A percentile compares a stretch with the other conserved stretches of the same genome.
phyloP scores from a whole-genome alignment of 2,797 vertebrate species.

The Silurus aristotelis region DNA sequence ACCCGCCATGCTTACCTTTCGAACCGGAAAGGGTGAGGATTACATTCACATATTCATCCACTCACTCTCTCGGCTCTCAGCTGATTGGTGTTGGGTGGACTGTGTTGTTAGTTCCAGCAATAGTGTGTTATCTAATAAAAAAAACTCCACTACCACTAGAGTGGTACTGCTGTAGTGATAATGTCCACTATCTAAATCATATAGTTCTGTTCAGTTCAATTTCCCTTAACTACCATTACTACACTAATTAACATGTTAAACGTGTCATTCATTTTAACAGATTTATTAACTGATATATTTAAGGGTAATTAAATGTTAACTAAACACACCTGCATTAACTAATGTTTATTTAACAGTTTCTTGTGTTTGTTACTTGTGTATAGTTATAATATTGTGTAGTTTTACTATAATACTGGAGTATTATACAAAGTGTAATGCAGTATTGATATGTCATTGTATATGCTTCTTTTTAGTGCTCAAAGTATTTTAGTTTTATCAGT shows the following conservation, averaged over 20 bases:
- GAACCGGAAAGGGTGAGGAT: constrained; percentile 90
- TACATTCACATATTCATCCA: not conserved
- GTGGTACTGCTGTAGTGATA: not conserved
- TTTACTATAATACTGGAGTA: not conserved
- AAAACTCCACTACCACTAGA: not conserved
- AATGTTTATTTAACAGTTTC: not conserved
- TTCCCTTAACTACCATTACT: not conserved
- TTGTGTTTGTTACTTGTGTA: not conserved
- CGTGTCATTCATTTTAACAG: too few relatives aligned
- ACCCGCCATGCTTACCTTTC: constrained; percentile 96
- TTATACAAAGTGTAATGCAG: not conserved
- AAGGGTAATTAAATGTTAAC: not conserved
- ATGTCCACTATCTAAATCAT: not conserved
- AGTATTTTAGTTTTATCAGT: not conserved
- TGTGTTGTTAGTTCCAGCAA: not conserved
- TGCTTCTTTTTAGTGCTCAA: not conserved
- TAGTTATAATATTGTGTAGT: too few relatives aligned
- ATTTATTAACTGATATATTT: not conserved
- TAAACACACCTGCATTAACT: not conserved
- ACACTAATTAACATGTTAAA: not conserved
- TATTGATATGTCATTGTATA: not conserved
- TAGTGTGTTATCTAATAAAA: not conserved
- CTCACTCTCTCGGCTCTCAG: not conserved
- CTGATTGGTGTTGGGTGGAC: not conserved
- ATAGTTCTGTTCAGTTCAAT: not conserved